Conservation (phyloP, 2,888 invertebrate species). For the Ceraclea dissimilis region DNA sequence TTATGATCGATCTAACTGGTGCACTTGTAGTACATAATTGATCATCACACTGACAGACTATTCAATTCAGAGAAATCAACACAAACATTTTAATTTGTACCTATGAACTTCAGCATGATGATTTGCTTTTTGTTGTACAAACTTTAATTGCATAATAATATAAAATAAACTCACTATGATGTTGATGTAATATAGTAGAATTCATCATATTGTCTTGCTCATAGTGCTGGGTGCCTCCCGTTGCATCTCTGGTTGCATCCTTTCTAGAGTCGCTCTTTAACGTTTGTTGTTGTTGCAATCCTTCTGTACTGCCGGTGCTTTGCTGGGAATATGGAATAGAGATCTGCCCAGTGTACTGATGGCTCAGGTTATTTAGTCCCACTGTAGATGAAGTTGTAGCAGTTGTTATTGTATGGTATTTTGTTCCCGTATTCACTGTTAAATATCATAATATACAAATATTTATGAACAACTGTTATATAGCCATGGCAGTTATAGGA, state of each 20-base stretch:
- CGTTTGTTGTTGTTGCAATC: constrained; percentile 32
- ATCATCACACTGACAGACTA: too few relatives aligned
- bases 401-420: constrained; percentile 47
- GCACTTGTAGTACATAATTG: background rate
- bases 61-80: too few relatives aligned
- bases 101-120: too few relatives aligned
- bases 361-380: constrained; percentile 28
- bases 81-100: too few relatives aligned
- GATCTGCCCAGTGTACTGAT: constrained; percentile 26
- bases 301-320: constrained; percentile 33
- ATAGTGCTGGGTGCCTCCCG: constrained; percentile 37
- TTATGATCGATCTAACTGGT: background rate
- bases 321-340: constrained; percentile 44
- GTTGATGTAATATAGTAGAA: constrained; percentile 44
- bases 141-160: background rate
- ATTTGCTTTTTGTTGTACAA: too few relatives aligned
- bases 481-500: too few relatives aligned
- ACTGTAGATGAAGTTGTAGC: constrained; percentile 40
- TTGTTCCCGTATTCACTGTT: constrained; percentile 42
- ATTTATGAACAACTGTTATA: too few relatives aligned
- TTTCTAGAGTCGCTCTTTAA: constrained; percentile 29
- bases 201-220: constrained; percentile 51
- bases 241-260: constrained; percentile 35
- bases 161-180: constrained; percentile 25
- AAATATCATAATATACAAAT: too few relatives aligned